A percentile compares a stretch with the other conserved stretches of the same genome.
These are phyloP conservation scores for Rousettus leschenaultii DNA, from an alignment of 2,113 vertebrate species.

Conservation along the genomic window DNA sequence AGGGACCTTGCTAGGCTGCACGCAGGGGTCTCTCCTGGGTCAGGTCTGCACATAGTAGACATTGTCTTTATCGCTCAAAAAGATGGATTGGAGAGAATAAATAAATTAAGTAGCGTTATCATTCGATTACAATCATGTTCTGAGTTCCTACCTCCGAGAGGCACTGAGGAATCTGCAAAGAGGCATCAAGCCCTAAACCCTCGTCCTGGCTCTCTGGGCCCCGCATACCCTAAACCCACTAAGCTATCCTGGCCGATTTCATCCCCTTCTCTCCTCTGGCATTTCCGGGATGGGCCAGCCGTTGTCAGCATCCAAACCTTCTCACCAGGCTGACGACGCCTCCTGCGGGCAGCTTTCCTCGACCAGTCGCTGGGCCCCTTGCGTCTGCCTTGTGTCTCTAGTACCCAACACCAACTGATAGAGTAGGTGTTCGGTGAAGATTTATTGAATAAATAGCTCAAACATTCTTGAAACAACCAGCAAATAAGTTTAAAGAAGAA, in stretches of 20 bases:
- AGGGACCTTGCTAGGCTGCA: rapidly evolving
- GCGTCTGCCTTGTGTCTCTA: not conserved
- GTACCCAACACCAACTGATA: not conserved
- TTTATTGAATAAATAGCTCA: not conserved
- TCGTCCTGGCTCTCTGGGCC: not conserved
- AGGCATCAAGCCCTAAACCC: not conserved
- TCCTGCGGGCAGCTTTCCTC: not conserved
- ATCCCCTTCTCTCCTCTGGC: not conserved
- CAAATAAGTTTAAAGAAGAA: not conserved
- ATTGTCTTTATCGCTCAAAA: not conserved
- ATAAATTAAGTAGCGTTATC: not conserved
- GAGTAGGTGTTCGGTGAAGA: not conserved
- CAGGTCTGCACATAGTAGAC: not conserved
- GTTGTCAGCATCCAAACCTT: not conserved
- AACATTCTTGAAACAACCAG: not conserved
- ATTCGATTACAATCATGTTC: not conserved
- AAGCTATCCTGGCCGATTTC: not conserved
- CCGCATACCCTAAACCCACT: rapidly evolving
- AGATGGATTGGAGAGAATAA: not conserved
- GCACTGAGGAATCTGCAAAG: too few species aligned
- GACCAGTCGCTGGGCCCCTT: not conserved
- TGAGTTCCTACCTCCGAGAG: not conserved
- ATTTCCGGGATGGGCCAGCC: too few species aligned
- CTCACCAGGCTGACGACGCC: not conserved
- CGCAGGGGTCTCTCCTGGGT: not conserved